Base-by-base conservation (phyloP, 1,140 invertebrate species). In the Apocrypta bakeri region DNA sequence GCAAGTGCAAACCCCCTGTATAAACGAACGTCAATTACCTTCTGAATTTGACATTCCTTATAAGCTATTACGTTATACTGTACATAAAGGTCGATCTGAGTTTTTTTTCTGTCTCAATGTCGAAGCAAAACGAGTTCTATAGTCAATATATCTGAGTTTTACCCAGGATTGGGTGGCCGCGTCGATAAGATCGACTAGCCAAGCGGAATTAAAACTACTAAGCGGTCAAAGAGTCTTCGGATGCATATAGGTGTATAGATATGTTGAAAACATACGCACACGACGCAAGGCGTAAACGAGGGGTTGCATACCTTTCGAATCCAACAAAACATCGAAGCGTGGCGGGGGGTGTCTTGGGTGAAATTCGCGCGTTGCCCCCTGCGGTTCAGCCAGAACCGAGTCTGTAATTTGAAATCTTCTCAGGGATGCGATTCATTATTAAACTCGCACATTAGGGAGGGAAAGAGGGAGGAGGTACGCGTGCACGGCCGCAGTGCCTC, bases 381-480 rank as follows among this genome's bases (percentile, higher is more conserved):
- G 29, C 1, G 17, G 48, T 27, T 17, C 56, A 25, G 42, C 73
- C 72, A 63, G 73, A 31, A 69, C 82, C 85, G 87, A 86, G 85
- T 85, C 88, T 87, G 87, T 91, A 91, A 92, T 92, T 91, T 89
- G 87, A 90, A 90, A 89, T 91, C 90, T 91, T 92, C 91, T 90
- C 90, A 91, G 86, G 81, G 85, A 80, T 84, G 76, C 74, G 81
- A 84, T 69, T 81, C 84, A 87, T 85, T 83, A 82, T 79, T 85
- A 78, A 66, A 64, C 63, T 61, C 29, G 61, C 9, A 82, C 69
- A 40, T n/a, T n/a, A 64, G 64, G 27, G 73, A 83, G 27, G 73
- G 82, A 85, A 77, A 25, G 37, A 80, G 69, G 25, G 68, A 80
- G 69, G 66, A 2, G 1, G 66, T 17, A 21, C 81, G 68, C 61